These are phyloP conservation scores for Dinocampus coccinellae DNA, from an alignment of 2,888 invertebrate genomes.

Conservation along the genomic window DNA sequence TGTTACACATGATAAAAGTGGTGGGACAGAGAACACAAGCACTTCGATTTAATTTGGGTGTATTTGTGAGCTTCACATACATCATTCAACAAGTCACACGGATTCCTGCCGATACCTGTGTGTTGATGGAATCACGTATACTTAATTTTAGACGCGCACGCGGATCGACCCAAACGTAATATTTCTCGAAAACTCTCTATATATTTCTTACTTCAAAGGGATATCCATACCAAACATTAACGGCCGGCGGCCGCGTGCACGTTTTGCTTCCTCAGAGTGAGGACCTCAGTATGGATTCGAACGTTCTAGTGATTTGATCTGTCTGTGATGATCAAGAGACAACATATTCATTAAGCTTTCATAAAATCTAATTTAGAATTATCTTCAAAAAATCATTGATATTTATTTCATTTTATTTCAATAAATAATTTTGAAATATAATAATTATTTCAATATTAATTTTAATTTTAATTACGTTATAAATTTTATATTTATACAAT, in stretches of 20 bases:
- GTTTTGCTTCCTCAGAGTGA: too few species aligned
- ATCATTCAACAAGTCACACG: constrained; percentile 39
- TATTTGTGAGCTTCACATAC: constrained; percentile 29
- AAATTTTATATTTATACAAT: background rate
- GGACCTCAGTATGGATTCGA: background rate
- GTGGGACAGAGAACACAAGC: background rate
- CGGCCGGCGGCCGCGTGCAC: background rate
- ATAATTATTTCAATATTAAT: background rate
- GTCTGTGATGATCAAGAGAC: background rate
- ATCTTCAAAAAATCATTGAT: too few species aligned
- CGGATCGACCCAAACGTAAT: constrained; percentile 4
- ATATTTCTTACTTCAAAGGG: background rate
- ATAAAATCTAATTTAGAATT: background rate
- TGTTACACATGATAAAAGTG: background rate
- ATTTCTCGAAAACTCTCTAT: constrained; percentile 6
- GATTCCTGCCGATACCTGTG: background rate
- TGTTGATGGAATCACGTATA: background rate
- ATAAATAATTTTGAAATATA: too few species aligned
- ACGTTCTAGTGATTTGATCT: background rate
- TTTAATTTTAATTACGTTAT: background rate
- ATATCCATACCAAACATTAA: background rate
- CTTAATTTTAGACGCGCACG: constrained; percentile 15
- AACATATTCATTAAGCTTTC: background rate
- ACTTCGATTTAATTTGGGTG: background rate
- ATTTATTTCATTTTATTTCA: background rate